Evolutionary conservation across 2,113 vertebrate species (phyloP).

Genomic region (Neofelis nebulosa): DNA sequence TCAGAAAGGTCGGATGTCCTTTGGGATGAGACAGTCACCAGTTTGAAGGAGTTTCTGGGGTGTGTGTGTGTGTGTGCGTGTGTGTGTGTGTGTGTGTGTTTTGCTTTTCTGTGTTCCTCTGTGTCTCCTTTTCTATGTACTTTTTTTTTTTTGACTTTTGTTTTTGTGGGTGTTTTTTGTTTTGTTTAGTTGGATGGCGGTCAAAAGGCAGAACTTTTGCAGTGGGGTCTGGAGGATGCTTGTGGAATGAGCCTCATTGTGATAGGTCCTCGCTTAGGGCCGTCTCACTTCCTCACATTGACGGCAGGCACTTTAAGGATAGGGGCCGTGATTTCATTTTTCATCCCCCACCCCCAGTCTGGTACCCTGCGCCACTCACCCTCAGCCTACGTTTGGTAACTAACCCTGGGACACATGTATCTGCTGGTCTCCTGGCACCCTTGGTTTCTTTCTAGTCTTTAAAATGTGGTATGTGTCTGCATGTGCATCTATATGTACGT

Average conservation of each 20-base stretch:
- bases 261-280: background rate
- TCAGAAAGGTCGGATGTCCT: background rate
- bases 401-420: background rate
- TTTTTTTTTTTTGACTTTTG: background rate
- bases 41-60: background rate
- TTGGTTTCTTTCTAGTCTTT: background rate
- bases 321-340: background rate
- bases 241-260: background rate
- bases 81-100: background rate
- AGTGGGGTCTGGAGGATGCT: background rate
- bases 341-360: fast-evolving
- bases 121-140: background rate
- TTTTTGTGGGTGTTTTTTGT: background rate
- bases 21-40: background rate
- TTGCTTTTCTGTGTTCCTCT: background rate
- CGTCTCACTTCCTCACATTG: background rate
- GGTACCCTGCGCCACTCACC: fast-evolving
- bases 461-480: background rate
- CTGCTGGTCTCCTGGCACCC: too few relatives aligned
- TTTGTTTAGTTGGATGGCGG: background rate
- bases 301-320: background rate
- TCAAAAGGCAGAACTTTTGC: background rate
- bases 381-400: background rate
- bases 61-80: background rate
- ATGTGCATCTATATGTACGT: background rate